Evolutionary conservation across 2,113 vertebrate species (phyloP).

Genomic region (Cyprinodon brontotheroides): DNA sequence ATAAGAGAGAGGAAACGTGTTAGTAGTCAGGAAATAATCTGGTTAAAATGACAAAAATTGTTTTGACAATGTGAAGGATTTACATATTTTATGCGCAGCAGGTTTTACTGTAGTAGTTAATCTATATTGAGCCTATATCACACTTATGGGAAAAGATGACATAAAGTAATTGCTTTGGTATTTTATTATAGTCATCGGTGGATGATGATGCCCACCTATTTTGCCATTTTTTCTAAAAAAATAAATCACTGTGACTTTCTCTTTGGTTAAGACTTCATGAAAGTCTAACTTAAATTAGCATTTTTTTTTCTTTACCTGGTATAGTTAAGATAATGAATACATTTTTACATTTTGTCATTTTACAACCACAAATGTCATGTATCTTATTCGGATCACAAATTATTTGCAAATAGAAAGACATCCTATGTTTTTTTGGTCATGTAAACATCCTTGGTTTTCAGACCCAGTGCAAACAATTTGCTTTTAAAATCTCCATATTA

Average conservation of each 20-base stretch:
- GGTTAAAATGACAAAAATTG: background rate
- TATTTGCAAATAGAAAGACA: background rate
- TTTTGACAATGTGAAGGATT: constrained; percentile 9
- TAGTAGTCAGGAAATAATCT: constrained; percentile 13
- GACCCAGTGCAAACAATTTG: too few species aligned
- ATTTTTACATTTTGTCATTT: background rate
- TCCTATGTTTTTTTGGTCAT: too few species aligned
- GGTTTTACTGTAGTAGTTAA: background rate
- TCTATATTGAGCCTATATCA: constrained; percentile 26
- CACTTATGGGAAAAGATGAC: constrained; percentile 38
- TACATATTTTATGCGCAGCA: constrained; percentile 11
- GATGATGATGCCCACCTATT: constrained; percentile 13
- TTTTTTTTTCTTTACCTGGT: background rate
- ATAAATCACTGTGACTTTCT: background rate
- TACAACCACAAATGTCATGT: background rate
- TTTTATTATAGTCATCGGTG: constrained; percentile 20
- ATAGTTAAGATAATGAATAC: background rate
- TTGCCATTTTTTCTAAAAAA: background rate
- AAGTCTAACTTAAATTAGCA: background rate
- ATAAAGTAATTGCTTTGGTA: constrained; percentile 21
- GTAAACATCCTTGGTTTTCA: too few species aligned
- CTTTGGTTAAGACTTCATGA: background rate
- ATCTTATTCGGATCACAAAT: background rate
- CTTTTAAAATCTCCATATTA: too few species aligned
- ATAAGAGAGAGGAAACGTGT: background rate